A percentile compares a stretch with the other conserved stretches of the same genome.
Evolutionary conservation across 2,113 vertebrate genomes (phyloP).

Genomic region (Notothenia rossii): DNA sequence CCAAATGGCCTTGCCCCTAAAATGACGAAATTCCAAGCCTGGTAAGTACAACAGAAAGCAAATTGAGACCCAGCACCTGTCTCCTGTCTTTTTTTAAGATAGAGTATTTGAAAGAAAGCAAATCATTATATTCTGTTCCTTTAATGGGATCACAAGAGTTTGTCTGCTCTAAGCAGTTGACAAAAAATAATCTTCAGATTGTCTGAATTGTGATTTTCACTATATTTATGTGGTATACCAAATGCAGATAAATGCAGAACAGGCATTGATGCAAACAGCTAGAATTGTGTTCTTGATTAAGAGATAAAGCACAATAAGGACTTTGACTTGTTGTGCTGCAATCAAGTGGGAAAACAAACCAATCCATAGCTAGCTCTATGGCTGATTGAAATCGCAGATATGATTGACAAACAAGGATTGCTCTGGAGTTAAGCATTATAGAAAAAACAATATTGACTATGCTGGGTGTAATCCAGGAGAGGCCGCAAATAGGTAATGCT

Average conservation of each 20-base stretch:
- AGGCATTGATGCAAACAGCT: not conserved
- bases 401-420: conserved; percentile 34
- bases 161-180: not conserved
- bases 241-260: not conserved
- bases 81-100: too few relatives aligned
- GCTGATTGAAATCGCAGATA: conserved; percentile 30
- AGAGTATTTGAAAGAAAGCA: too few relatives aligned
- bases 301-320: not conserved
- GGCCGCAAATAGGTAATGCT: conserved; percentile 18
- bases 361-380: not conserved
- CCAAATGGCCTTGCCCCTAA: too few relatives aligned
- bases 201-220: not conserved
- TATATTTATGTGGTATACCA: not conserved
- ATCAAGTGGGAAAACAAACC: conserved; percentile 10
- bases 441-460: not conserved
- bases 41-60: too few relatives aligned
- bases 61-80: too few relatives aligned
- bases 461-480: conserved; percentile 7
- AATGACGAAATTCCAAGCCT: too few relatives aligned
- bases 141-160: too few relatives aligned
- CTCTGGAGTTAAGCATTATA: not conserved
- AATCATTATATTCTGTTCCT: too few relatives aligned
- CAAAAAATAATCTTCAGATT: too few relatives aligned
- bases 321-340: not conserved
- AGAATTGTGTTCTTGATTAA: not conserved